phyloP scores from a whole-genome alignment of 2,888 invertebrate genomes.

The Syrphus vitripennis region DNA sequence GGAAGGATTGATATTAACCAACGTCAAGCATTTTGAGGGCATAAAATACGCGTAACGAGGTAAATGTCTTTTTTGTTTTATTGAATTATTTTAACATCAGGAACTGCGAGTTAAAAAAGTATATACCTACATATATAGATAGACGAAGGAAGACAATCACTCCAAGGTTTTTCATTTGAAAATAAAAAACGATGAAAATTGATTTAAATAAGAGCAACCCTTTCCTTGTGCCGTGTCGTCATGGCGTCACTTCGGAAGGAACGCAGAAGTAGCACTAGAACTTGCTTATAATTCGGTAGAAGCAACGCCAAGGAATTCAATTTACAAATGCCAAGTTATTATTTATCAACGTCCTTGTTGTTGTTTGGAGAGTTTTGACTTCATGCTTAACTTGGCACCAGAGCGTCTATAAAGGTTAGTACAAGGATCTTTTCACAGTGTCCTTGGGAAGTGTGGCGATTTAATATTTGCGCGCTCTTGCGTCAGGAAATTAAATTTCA shows the following conservation, averaged over 20 bases:
- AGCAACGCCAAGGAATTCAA: slow-evolving; percentile 49
- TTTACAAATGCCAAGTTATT: slow-evolving; percentile 58
- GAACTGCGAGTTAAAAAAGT: background rate
- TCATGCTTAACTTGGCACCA: slow-evolving; percentile 2
- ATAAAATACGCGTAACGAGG: slow-evolving; percentile 39
- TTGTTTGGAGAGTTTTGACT: slow-evolving; percentile 3
- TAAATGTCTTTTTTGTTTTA: slow-evolving; percentile 60
- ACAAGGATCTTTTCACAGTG: background rate
- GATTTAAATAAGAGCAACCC: background rate
- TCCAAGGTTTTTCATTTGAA: slow-evolving; percentile 4
- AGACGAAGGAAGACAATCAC: slow-evolving; percentile 3
- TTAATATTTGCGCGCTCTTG: slow-evolving; percentile 33
- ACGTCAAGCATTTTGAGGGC: background rate
- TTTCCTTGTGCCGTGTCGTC: background rate
- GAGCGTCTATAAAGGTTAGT: background rate
- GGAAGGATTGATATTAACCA: background rate
- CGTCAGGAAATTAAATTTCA: slow-evolving; percentile 48
- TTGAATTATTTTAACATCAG: slow-evolving; percentile 49
- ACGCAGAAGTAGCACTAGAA: background rate
- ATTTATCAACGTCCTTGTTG: slow-evolving; percentile 53
- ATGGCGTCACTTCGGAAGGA: background rate
- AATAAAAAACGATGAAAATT: background rate
- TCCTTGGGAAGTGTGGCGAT: slow-evolving; percentile 20
- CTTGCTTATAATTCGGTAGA: background rate
- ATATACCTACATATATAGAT: background rate